Evolutionary conservation across 2,888 invertebrate species (phyloP), one percentile per base, ranked within the genome.

Genomic region (Pteria penguin): DNA sequence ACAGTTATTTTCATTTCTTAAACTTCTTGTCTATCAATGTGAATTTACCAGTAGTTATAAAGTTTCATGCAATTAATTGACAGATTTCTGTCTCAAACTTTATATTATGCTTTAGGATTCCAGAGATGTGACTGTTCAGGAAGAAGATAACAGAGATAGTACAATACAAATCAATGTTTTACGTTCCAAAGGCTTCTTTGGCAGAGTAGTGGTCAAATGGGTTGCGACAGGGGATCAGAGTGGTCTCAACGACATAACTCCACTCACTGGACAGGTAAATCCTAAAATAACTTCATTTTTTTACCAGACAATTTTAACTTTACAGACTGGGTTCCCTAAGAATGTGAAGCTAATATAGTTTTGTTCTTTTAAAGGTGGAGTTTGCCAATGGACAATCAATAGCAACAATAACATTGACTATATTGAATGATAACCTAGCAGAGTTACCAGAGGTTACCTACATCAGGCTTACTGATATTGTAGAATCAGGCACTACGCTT

Each of bases 401-500:
- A 26, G 85, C 90, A 14, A 86, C 87, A 18, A 88, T 91, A 26
- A 84, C 78, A n/a, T 65, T 91, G 52, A 88, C 87, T 22, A 81
- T 91, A n/a, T 76, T 82, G 27, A 88, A 89, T 82, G 91, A 91
- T 78, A 81, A 82, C 24, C 69, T 88, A 27, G 84, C 91, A 32
- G 91, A 91, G 67, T 75, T 87, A 58, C 87, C 87, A 69, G 90
- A 91, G 76, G 82, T 85, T n/a, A 88, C 89, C 4, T 86, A 84
- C 57, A 80, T 91, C n/a, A 84, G 79, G 31, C 82, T 91, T 57
- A 82, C 82, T 4, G 80, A 86, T 61, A 81, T 91, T 24, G 58
- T 88, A 0, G 85, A 88, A 57, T 66, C 84, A 4, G 90, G 89
- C 4, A 87, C 89, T 33, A 65, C 31, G 45, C 66, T 86, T 27